Evolutionary conservation across 2,797 vertebrate species (phyloP).

Genomic region (Luscinia luscinia): DNA sequence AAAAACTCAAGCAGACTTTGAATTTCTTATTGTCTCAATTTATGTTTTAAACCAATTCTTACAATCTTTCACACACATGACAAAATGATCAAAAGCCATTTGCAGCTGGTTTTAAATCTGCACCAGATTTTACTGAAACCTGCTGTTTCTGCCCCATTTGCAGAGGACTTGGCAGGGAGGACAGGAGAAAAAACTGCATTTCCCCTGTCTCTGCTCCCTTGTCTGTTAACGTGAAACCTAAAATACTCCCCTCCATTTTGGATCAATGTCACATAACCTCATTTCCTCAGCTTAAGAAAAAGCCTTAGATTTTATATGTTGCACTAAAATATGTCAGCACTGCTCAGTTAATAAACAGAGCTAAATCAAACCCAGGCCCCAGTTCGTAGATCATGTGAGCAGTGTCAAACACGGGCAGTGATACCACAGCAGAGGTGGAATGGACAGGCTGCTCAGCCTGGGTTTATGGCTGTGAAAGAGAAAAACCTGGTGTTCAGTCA

Average conservation of each 20-base stretch:
- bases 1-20: not conserved
- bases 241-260: conserved; percentile 71
- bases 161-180: conserved; percentile 36
- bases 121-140: not conserved
- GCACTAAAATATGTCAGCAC: conserved; percentile 76
- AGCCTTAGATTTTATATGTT: conserved; percentile 74
- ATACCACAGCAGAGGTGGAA: conserved; percentile 46
- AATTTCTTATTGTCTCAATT: not conserved
- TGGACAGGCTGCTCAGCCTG: conserved; percentile 28
- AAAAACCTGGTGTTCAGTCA: conserved; percentile 63
- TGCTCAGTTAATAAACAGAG: conserved; percentile 67
- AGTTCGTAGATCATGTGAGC: conserved; percentile 59
- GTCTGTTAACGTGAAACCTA: conserved; percentile 54
- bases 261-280: conserved; percentile 77
- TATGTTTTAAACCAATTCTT: not conserved
- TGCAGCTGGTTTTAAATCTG: conserved; percentile 8
- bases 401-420: conserved; percentile 34
- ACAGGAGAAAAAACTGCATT: conserved; percentile 27
- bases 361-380: conserved; percentile 71
- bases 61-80: not conserved
- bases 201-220: conserved; percentile 29
- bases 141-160: conserved; percentile 43
- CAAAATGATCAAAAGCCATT: conserved; percentile 33
- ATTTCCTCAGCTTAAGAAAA: conserved; percentile 78
- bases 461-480: conserved; percentile 58